Evolutionary conservation across 1,140 invertebrate genomes (phyloP), one percentile per base, ranked within the genome.

Genomic region (Berghia stephanieae): DNA sequence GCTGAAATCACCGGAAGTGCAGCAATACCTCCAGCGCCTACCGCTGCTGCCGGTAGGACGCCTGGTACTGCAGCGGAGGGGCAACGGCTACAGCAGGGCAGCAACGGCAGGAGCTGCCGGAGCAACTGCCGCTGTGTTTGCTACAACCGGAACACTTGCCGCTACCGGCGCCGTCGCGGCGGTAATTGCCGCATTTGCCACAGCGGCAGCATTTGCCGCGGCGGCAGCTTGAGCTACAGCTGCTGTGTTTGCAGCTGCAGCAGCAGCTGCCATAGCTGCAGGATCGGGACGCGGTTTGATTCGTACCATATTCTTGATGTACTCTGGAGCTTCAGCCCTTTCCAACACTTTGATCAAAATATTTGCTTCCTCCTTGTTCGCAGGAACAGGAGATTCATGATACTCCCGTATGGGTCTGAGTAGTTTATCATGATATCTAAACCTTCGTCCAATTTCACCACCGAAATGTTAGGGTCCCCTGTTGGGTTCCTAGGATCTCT

Each of bases 201-300:
- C 60, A 46, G 74, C 44, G 18, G 73, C 57, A 6, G 57, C 42
- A 67, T 55, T 42, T 13, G 73, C 24, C 46, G 74, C 38, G 3
- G 73, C 24, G 5, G 60, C 16, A 52, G 70, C 18, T 3, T 42
- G 16, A 38, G 16, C 8, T 21, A 34, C 13, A 52, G 42, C 24
- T 34, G 40, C 57, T 18, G 74, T 31, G 34, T 13, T 13, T 18
- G 74, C 60, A 40, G 73, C 57, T 8, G 74, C 42, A 55, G 63
- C 31, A 21, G 74, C 74, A 52, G 60, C 36, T 18, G 74, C 31
- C 3, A 55, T 21, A n/a, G 74, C 27, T 24, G 31, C 2, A 43
- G 57, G 40, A 66, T 52, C 44, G 34, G 57, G n/a, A n/a, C n/a
- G n/a, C n/a, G n/a, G n/a, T n/a, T n/a, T n/a, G n/a, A n/a, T n/a